Evolutionary conservation across 2,888 invertebrate genomes (phyloP).

Genomic region (Aleiodes leptofemur): DNA sequence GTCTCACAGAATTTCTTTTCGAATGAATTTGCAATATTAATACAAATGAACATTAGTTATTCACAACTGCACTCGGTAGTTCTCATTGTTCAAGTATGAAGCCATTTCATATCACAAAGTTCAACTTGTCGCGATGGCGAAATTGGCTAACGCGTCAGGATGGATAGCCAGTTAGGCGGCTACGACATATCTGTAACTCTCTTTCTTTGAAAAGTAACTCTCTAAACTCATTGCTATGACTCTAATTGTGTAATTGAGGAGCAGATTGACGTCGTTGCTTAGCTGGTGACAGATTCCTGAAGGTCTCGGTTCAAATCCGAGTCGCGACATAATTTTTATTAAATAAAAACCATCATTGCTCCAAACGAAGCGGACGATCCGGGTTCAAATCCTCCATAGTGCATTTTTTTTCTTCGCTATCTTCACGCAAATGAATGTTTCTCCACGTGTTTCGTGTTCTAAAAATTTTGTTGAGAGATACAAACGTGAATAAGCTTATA

Average conservation of each 20-base stretch:
- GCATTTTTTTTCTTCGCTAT: constrained; percentile 3
- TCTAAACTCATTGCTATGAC: constrained; percentile 6
- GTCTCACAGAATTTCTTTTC: no score
- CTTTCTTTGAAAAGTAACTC: background rate
- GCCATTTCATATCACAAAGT: background rate
- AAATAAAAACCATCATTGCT: background rate
- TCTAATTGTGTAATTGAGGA: background rate
- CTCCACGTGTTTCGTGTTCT: background rate
- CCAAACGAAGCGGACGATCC: constrained; percentile 2
- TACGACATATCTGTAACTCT: constrained; percentile 11
- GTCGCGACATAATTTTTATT: constrained; percentile 18
- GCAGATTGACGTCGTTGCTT: constrained; percentile 4
- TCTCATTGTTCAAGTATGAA: background rate
- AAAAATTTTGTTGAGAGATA: background rate
- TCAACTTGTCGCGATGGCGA: constrained; percentile 16
- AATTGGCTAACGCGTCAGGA: constrained; percentile 32
- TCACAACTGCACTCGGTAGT: no score
- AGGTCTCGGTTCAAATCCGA: constrained; percentile 33
- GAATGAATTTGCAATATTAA: no score
- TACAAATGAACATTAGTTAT: no score
- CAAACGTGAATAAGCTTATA: background rate
- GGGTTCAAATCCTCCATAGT: constrained; percentile 4
- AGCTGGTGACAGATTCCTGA: constrained; percentile 19
- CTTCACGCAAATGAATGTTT: background rate
- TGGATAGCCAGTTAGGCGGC: constrained; percentile 7